These are phyloP conservation scores for Melanotaenia nigrans DNA, from an alignment of 2,797 vertebrate species.

Conservation along the genomic window DNA sequence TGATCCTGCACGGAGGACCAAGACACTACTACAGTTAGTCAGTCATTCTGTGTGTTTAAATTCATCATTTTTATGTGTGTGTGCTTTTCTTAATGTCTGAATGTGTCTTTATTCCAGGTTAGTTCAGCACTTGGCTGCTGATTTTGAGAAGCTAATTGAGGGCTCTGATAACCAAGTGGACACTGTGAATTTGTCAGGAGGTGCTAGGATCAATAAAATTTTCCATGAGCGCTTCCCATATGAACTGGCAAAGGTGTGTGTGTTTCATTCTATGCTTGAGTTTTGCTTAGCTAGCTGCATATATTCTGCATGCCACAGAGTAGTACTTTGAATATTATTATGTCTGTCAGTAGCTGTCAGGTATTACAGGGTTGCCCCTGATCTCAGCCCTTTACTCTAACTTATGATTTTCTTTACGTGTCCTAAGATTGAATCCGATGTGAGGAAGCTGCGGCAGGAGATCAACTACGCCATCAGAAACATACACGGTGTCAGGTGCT, in stretches of 20 bases:
- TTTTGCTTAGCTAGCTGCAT: background rate
- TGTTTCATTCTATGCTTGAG: background rate
- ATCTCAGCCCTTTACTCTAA: background rate
- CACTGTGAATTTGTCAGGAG: constrained; percentile 90
- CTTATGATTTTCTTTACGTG: constrained; percentile 4
- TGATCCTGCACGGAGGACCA: constrained; percentile 89
- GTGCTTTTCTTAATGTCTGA: constrained; percentile 1
- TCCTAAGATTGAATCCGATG: constrained; percentile 90
- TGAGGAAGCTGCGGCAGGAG: constrained; percentile 88
- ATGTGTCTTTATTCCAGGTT: constrained; percentile 44
- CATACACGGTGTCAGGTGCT: constrained; percentile 93
- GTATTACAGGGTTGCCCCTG: constrained; percentile 2
- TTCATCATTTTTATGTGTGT: constrained; percentile 1
- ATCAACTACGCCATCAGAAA: constrained; percentile 97
- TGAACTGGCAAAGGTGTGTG: constrained; percentile 70
- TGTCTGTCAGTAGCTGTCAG: background rate
- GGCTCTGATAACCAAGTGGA: constrained; percentile 92
- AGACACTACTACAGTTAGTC: constrained; percentile 90
- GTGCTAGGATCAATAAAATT: constrained; percentile 93
- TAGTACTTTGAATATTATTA: background rate
- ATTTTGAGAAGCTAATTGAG: constrained; percentile 94
- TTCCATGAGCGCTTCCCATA: constrained; percentile 93
- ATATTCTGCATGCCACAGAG: background rate
- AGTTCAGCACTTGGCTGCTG: constrained; percentile 89
- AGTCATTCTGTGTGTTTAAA: constrained; percentile 14